A percentile compares a stretch with the other conserved stretches of the same genome.
Evolutionary conservation across 2,888 invertebrate genomes (phyloP).

Genomic region (Punctoribates punctum): DNA sequence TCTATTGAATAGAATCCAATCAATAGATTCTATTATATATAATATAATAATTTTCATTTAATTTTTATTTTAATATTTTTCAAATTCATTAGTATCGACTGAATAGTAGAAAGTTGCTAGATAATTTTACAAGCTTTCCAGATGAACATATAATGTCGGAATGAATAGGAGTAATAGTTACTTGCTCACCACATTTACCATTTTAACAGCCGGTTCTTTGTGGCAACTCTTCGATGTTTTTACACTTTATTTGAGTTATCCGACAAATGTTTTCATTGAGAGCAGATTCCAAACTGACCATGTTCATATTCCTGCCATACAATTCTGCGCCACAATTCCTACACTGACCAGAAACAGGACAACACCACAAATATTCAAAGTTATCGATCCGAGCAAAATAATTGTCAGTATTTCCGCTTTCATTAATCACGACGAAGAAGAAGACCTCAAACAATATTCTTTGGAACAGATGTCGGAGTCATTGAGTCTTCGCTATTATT

Average conservation of each 20-base stretch:
- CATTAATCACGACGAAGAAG: neutral
- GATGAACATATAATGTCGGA: no score
- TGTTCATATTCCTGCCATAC: neutral
- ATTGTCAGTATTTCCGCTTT: neutral
- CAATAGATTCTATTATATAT: no score
- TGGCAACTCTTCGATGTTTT: no score
- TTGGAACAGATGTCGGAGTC: neutral
- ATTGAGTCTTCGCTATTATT: neutral
- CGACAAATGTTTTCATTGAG: neutral
- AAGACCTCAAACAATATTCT: neutral
- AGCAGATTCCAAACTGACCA: neutral
- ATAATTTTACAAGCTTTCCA: no score
- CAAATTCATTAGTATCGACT: no score
- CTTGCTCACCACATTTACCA: no score
- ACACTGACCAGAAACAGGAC: neutral
- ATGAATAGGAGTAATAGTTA: no score
- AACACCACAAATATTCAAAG: neutral
- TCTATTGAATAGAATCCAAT: no score
- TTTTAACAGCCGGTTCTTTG: no score
- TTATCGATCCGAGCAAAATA: neutral
- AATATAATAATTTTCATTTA: no score
- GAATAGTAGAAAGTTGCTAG: no score
- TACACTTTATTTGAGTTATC: neutral
- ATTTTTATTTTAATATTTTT: no score
- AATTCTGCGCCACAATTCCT: neutral